Percentiles rank a stretch among this genome's conserved stretches.
phyloP scores from a whole-genome alignment of 2,797 vertebrate genomes.

The Enteromius unitaeniatus region DNA sequence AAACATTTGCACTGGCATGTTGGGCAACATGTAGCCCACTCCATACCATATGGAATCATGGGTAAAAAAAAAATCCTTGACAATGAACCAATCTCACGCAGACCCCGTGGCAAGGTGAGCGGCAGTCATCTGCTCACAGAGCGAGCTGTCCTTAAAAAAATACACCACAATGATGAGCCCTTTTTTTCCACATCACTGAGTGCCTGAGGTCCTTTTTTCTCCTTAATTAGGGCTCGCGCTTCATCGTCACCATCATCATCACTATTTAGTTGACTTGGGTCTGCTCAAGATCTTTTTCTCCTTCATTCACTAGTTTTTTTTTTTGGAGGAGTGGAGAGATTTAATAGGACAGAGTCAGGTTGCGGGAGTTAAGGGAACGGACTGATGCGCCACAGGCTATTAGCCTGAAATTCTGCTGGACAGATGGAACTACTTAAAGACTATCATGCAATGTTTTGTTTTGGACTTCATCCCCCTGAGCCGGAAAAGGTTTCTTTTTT shows the following conservation, averaged over 20 bases:
- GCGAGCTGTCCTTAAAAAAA: constrained; percentile 80
- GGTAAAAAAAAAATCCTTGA: constrained; percentile 92
- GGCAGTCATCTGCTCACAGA: constrained; percentile 91
- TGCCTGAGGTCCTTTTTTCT: constrained; percentile 83
- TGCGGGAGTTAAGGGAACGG: constrained; percentile 84
- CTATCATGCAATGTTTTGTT: constrained; percentile 89
- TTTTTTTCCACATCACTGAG: constrained; percentile 86
- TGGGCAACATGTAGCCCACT: constrained; percentile 97
- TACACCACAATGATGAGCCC: constrained; percentile 74
- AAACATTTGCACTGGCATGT: constrained; percentile 99
- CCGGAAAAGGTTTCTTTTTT: constrained; percentile 63
- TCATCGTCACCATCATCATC: constrained; percentile 59
- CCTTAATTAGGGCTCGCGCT: constrained; percentile 73
- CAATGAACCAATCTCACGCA: constrained; percentile 99
- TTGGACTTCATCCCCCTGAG: constrained; percentile 72
- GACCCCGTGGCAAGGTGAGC: constrained; percentile 99
- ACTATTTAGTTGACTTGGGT: constrained; percentile 62
- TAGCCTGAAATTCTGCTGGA: constrained; percentile 93
- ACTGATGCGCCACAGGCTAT: constrained; percentile 90
- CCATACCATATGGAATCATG: constrained; percentile 99
- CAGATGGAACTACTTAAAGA: constrained; percentile 98
- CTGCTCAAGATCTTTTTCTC: constrained; percentile 71
- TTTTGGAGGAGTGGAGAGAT: constrained; percentile 87
- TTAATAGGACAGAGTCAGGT: constrained; percentile 95
- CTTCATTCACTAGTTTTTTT: constrained; percentile 48